phyloP scores from a whole-genome alignment of 2,797 vertebrate species.

The Natrix natrix region DNA sequence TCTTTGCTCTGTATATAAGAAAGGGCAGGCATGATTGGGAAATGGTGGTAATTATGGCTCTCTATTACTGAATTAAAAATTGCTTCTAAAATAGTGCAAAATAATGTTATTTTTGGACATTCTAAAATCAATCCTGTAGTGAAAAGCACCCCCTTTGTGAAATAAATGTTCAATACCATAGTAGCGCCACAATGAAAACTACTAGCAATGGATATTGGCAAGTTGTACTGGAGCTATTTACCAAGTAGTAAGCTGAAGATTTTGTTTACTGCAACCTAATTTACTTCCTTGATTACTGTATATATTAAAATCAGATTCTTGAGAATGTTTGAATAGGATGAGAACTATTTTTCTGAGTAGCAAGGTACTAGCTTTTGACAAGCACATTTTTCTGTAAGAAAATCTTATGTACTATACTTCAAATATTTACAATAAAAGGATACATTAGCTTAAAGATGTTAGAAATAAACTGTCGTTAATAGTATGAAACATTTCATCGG shows the following conservation, averaged over 20 bases:
- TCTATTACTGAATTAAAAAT: slow-evolving; percentile 63
- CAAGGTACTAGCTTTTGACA: slow-evolving; percentile 14
- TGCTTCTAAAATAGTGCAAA: slow-evolving; percentile 70
- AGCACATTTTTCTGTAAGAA: slow-evolving; percentile 22
- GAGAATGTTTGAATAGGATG: slow-evolving; percentile 29
- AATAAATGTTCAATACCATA: slow-evolving; percentile 29
- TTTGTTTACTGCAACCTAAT: slow-evolving; percentile 26
- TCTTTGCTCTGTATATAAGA: slow-evolving; percentile 35
- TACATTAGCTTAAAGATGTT: slow-evolving; percentile 38
- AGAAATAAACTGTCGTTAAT: slow-evolving; percentile 23
- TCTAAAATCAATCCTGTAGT: slow-evolving; percentile 55
- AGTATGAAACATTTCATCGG: background rate
- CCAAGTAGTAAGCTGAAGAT: slow-evolving; percentile 1
- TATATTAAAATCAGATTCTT: slow-evolving; percentile 41
- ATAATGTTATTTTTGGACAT: slow-evolving; percentile 52
- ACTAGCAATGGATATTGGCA: background rate
- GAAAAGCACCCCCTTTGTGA: slow-evolving; percentile 58
- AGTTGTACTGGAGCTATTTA: background rate
- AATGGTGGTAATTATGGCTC: slow-evolving; percentile 35
- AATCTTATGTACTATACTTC: background rate
- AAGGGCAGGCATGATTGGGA: slow-evolving; percentile 35
- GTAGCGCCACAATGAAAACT: background rate
- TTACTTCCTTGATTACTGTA: slow-evolving; percentile 36
- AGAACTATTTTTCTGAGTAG: slow-evolving; percentile 24
- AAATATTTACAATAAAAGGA: slow-evolving; percentile 41